Evolutionary conservation across 2,888 invertebrate species (phyloP).

Genomic region (Agriopis leucophaearia): DNA sequence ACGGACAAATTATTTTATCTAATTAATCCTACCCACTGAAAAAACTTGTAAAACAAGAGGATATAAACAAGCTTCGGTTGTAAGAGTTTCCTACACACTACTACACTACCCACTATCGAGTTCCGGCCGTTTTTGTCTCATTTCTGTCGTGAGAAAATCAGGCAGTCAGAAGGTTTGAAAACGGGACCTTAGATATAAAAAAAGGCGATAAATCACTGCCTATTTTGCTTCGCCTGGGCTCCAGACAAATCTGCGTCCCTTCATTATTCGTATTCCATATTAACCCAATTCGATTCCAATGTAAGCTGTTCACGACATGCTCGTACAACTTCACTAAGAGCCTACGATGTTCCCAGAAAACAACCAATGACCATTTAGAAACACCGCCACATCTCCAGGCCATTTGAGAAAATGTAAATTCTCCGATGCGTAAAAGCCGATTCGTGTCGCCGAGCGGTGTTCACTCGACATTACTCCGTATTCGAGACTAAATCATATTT

Average conservation of each 20-base stretch:
- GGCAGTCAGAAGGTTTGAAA: neutral
- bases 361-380: conserved; percentile 53
- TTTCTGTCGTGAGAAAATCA: too few species aligned
- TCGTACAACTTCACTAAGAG: conserved; percentile 30
- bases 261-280: conserved; percentile 2
- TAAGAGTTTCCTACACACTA: neutral
- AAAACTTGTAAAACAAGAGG: too few species aligned
- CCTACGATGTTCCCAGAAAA: conserved; percentile 37
- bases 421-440: conserved; percentile 73
- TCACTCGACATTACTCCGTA: conserved; percentile 66
- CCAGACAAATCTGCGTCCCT: neutral
- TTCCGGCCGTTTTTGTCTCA: too few species aligned
- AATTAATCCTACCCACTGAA: too few species aligned
- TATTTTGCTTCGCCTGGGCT: conserved; percentile 1
- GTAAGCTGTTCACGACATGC: conserved; percentile 14
- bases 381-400: conserved; percentile 53
- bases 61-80: too few species aligned
- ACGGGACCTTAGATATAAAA: neutral
- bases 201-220: neutral
- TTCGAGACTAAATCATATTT: conserved; percentile 70
- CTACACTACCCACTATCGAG: too few species aligned
- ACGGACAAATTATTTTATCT: too few species aligned
- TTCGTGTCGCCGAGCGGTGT: conserved; percentile 65
- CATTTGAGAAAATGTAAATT: conserved; percentile 65
- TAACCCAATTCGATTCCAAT: conserved; percentile 23